Evolutionary conservation across 2,888 invertebrate species (phyloP), one percentile per base, ranked within the genome.

Genomic region (Athalia circularis): DNA sequence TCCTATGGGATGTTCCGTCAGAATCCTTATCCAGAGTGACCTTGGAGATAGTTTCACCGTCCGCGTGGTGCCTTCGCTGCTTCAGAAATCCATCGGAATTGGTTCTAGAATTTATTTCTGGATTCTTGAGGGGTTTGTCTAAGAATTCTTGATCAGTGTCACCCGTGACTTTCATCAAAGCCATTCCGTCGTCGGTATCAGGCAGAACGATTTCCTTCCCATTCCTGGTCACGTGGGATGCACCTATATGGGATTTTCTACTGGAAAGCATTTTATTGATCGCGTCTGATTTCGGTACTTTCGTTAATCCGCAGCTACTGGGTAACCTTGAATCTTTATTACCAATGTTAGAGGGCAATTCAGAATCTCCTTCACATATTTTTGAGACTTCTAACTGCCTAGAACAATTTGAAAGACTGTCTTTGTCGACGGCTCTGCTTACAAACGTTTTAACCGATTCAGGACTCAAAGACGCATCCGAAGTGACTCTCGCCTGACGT

Each of bases 341-440:
- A 47, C 59, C 59, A 8, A 15, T 52, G 8, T 54, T 68, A 7
- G 72, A 54, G 52, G 6, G 4, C 6, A 11, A 43, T 52, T 6
- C 1, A 54, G 15, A 29, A 29, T 29, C 29, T 29, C 29, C 15
- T 13, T 13, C 67, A 15, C 9, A 75, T 43, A n/a, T 75, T 8
- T 62, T 50, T 29, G 75, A 9, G 7, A 61, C 48, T 15, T 78
- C 54, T 9, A 70, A 43, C 64, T 72, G 54, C 45, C 72, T 74
- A 13, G 78, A 78, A n/a, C 62, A 65, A 64, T 65, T 78, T 9
- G 78, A 62, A 13, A 78, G 15, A 64, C 72, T 78, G 50, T 78
- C 72, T 64, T 68, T 54, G 15, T 70, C 68, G 48, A 70, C 72
- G n/a, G 72, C 65, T 47, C 29, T n/a, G 13, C 54, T 54, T 9